Evolutionary conservation across 2,797 vertebrate genomes (phyloP).

Genomic region (Austrolebias charrua): DNA sequence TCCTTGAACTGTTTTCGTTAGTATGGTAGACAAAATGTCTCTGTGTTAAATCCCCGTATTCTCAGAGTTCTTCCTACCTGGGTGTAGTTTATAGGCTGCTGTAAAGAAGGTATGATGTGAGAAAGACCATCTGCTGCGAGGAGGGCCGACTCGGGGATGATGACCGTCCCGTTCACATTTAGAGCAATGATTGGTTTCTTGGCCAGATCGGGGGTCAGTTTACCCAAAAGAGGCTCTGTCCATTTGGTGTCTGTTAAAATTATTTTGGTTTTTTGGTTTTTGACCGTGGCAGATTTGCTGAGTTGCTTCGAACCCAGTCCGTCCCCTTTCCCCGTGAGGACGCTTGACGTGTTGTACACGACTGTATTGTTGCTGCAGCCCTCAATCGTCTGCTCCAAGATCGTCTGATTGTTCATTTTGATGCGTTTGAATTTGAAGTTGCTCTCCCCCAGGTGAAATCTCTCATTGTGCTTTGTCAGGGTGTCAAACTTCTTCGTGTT

Average conservation of each 20-base stretch:
- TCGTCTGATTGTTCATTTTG: conserved; percentile 97
- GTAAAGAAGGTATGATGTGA: conserved; percentile 96
- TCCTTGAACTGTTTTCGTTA: no score
- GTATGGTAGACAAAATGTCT: neutral
- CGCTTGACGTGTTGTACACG: conserved; percentile 67
- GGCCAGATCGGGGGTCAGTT: conserved; percentile 74
- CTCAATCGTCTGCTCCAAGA: conserved; percentile 95
- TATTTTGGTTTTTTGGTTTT: conserved; percentile 82
- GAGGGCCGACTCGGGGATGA: conserved; percentile 82
- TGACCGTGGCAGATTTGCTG: conserved; percentile 80
- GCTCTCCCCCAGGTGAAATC: conserved; percentile 91
- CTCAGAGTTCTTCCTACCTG: conserved; percentile 73
- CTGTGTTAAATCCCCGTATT: no score
- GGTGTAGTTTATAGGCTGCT: conserved; percentile 96
- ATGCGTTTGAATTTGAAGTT: conserved; percentile 97
- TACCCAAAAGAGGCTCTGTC: conserved; percentile 78
- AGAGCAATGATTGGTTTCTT: conserved; percentile 87
- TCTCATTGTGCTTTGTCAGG: conserved; percentile 95
- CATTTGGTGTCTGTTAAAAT: conserved; percentile 80
- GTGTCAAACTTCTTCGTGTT: conserved; percentile 98
- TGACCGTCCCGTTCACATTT: conserved; percentile 88
- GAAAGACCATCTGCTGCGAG: conserved; percentile 87
- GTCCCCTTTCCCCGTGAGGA: conserved; percentile 75
- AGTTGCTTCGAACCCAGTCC: conserved; percentile 65
- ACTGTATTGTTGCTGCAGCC: conserved; percentile 69